These are phyloP conservation scores for Eristalis arbustorum DNA, from an alignment of 2,888 invertebrate genomes.

Conservation along the genomic window DNA sequence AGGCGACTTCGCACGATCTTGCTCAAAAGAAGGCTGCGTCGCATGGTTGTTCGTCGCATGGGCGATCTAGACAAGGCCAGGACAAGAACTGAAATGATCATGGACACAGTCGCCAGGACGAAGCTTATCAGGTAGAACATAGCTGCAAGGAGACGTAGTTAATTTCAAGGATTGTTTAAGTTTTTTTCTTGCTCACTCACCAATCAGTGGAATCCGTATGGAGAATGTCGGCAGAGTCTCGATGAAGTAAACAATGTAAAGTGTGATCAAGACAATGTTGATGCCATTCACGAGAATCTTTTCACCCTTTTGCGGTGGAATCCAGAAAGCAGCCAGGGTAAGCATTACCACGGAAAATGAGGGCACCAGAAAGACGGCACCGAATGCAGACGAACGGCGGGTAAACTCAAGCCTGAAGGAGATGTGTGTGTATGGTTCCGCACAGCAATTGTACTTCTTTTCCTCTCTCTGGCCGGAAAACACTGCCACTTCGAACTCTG, in stretches of 20 bases:
- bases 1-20: constrained; percentile 69
- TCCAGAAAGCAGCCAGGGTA: constrained; percentile 82
- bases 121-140: constrained; percentile 81
- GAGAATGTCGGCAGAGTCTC: constrained; percentile 80
- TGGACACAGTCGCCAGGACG: constrained; percentile 81
- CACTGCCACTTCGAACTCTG: constrained; percentile 78
- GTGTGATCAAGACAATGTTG: constrained; percentile 82
- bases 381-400: constrained; percentile 82
- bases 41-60: constrained; percentile 33
- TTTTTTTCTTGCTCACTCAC: constrained; percentile 73
- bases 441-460: constrained; percentile 81
- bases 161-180: not conserved
- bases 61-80: constrained; percentile 73
- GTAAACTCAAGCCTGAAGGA: constrained; percentile 81
- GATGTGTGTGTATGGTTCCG: constrained; percentile 82
- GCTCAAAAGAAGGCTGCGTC: constrained; percentile 39
- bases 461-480: constrained; percentile 74
- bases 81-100: constrained; percentile 81
- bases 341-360: constrained; percentile 83
- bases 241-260: constrained; percentile 83
- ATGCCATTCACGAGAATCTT: constrained; percentile 83
- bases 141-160: constrained; percentile 78
- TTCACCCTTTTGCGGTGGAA: constrained; percentile 84
- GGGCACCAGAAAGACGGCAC: constrained; percentile 82
- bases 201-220: constrained; percentile 78